These are phyloP conservation scores for Crocodylus rhombifer DNA, from an alignment of 2,797 vertebrate species.

Conservation along the genomic window DNA sequence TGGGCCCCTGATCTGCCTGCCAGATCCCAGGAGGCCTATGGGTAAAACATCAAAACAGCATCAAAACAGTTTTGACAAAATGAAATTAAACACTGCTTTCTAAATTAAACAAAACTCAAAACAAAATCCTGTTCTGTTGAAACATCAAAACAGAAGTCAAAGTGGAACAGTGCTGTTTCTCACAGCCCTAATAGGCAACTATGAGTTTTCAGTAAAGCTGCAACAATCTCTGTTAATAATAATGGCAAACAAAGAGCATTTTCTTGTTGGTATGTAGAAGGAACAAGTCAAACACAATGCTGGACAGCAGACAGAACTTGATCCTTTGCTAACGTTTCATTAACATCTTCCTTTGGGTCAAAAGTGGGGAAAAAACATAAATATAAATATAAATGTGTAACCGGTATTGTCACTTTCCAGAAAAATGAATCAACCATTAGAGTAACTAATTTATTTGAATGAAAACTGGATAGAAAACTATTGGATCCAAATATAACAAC, in stretches of 20 bases:
- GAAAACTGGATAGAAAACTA: neutral
- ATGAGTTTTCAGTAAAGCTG: neutral
- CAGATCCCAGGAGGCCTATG: too few species aligned
- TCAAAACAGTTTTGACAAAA: too few species aligned
- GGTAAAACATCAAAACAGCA: too few species aligned
- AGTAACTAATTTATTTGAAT: too few species aligned
- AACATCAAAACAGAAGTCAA: too few species aligned
- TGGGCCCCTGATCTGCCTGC: too few species aligned
- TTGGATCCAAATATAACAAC: neutral
- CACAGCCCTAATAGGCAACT: too few species aligned
- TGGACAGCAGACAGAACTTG: neutral
- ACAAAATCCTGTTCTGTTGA: too few species aligned
- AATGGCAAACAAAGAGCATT: neutral
- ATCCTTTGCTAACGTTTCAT: neutral
- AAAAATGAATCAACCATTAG: neutral
- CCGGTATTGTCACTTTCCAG: neutral
- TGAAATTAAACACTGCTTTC: too few species aligned
- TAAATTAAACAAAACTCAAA: too few species aligned
- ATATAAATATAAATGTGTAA: rapidly evolving
- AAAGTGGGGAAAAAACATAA: neutral
- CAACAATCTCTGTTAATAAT: neutral
- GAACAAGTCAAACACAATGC: neutral
- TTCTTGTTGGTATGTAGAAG: neutral
- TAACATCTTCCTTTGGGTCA: rapidly evolving
- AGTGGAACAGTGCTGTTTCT: too few species aligned